Base-by-base conservation (phyloP, 2,113 vertebrate genomes). In the Aleadryas rufinucha region DNA sequence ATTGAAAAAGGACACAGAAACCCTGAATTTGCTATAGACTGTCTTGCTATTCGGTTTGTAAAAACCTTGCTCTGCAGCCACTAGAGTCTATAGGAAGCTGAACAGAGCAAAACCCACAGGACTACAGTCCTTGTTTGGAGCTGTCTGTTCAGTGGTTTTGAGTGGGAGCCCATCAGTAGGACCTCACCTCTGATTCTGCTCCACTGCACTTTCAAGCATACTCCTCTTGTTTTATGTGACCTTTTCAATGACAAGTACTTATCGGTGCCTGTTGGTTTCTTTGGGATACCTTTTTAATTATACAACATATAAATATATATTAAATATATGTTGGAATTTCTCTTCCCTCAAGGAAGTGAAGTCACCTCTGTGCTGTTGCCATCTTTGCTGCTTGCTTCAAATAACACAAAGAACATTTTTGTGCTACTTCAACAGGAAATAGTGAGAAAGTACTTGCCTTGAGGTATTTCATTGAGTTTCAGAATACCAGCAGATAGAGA, bases 401-500 rank as follows among this genome's bases (percentile, higher is more conserved):
- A 88, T 93, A 63, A 79, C 42, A 88, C 41, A 93, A 66, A 93
- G 52, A 96, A 94, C 95, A 84, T 97, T 96, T 95, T 89, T 97
- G 57, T 23, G 31, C 80, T 84, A 76, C 82, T 92, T 87, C 87
- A 92, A 88, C 76, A 97, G 91, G 90, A 97, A 97, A 89, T 96
- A 91, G 69, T 61, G n/a, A 96, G 92, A 83, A 85, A 94, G 33
- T 95, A 86, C 65, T 97, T 65, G 93, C 95, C 92, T 93, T 97
- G 44, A 94, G 87, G 86, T 96, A 87, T 97, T 95, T 95, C 76
- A 92, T 15, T 95, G 88, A 91, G 63, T 93, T 96, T 96, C 75
- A 92, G 78, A 85, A 95, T 94, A 69, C 60, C 61, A 87, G 63
- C n/a, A 77, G 77, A 93, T 78, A 91, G 54, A 92, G 69, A 93